phyloP scores from a whole-genome alignment of 2,888 invertebrate genomes.

The Macrophya alboannulata region DNA sequence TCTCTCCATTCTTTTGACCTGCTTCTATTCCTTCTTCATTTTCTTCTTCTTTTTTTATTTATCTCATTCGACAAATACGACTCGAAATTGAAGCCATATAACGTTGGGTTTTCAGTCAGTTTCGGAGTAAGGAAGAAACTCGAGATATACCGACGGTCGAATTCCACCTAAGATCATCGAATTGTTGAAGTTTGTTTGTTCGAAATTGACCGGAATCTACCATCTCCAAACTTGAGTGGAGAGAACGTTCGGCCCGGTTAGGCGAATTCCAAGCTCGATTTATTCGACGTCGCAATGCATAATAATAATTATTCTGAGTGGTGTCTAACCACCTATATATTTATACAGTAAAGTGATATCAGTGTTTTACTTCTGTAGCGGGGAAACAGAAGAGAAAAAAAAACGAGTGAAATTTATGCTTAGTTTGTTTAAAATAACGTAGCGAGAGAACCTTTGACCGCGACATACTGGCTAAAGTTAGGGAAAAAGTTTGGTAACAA shows the following conservation, averaged over 20 bases:
- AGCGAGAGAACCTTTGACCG: conserved; percentile 39
- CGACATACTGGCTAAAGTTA: conserved; percentile 38
- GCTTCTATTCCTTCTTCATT: not conserved
- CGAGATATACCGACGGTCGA: conserved; percentile 1
- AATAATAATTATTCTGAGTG: not conserved
- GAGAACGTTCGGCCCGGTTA: not conserved
- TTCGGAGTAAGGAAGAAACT: not conserved
- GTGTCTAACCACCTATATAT: not conserved
- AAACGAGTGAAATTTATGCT: conserved; percentile 25
- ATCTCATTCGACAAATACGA: conserved; percentile 30
- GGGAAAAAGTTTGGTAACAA: not conserved
- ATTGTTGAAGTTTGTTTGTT: conserved; percentile 30
- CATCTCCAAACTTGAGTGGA: not conserved
- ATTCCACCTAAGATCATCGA: conserved; percentile 32
- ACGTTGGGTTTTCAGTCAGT: not conserved
- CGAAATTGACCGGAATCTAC: conserved; percentile 34
- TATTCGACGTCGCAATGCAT: conserved; percentile 15
- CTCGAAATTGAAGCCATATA: conserved; percentile 33
- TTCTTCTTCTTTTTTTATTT: not conserved
- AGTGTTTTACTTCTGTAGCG: not conserved
- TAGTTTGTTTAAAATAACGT: conserved; percentile 40
- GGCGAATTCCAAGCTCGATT: conserved; percentile 16
- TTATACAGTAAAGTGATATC: not conserved
- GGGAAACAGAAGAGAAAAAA: not conserved
- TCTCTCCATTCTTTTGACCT: conserved; percentile 19